phyloP scores from a whole-genome alignment of 2,797 vertebrate genomes.

The Limnodromus scolopaceus region DNA sequence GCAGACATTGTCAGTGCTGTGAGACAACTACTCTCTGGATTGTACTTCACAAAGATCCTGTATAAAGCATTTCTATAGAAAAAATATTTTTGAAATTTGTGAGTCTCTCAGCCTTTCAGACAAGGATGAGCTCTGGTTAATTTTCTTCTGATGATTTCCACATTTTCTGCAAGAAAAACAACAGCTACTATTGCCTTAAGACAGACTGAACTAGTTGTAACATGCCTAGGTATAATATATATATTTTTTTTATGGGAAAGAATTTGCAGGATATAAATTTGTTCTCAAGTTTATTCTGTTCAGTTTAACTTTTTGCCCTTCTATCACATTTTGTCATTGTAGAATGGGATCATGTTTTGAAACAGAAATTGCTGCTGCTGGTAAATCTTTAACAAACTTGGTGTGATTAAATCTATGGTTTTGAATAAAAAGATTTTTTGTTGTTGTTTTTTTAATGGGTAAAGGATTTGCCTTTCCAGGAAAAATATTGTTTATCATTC shows the following conservation, averaged over 20 bases:
- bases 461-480: neutral
- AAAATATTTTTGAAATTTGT: constrained; percentile 43
- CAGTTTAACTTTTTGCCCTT: neutral
- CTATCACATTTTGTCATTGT: neutral
- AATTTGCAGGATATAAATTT: neutral
- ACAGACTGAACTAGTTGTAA: constrained; percentile 40
- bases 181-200: constrained; percentile 48
- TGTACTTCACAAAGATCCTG: constrained; percentile 51
- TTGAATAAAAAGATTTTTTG: neutral
- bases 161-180: constrained; percentile 45
- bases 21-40: constrained; percentile 57
- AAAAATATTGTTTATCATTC: neutral
- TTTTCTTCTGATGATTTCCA: constrained; percentile 66
- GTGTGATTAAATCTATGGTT: neutral
- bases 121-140: constrained; percentile 58
- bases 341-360: neutral
- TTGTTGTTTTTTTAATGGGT: neutral
- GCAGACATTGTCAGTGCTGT: constrained; percentile 63
- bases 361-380: neutral
- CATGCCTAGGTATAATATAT: neutral
- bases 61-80: constrained; percentile 37
- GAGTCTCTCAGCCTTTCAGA: constrained; percentile 41
- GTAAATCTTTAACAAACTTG: neutral
- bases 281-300: neutral
- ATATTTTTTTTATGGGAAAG: neutral